Evolutionary conservation across 2,888 invertebrate species (phyloP).

Genomic region (Leucozona laternaria): DNA sequence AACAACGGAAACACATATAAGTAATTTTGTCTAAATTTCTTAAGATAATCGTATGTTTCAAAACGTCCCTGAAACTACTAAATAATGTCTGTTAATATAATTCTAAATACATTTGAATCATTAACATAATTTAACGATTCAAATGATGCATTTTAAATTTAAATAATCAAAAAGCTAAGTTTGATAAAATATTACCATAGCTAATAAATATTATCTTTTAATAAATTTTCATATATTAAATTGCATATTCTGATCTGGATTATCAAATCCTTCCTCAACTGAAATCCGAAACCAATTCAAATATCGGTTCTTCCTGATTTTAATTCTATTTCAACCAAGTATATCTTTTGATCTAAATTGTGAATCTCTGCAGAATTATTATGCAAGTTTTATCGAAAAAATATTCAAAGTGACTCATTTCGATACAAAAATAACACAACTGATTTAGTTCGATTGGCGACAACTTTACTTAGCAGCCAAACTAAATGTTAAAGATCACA

Average conservation of each 20-base stretch:
- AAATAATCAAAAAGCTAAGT: too few relatives aligned
- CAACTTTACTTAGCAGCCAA: not conserved
- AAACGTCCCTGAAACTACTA: too few relatives aligned
- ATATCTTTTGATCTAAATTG: constrained; percentile 8
- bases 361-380: not conserved
- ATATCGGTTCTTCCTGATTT: not conserved
- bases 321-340: not conserved
- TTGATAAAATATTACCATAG: too few relatives aligned
- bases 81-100: too few relatives aligned
- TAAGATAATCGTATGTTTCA: too few relatives aligned
- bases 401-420: constrained; percentile 23
- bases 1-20: too few relatives aligned
- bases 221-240: too few relatives aligned
- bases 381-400: not conserved
- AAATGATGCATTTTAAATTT: too few relatives aligned
- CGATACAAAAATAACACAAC: constrained; percentile 13
- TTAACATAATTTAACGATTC: too few relatives aligned
- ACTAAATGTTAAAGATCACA: constrained; percentile 63
- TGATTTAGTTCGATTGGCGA: constrained; percentile 33
- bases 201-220: too few relatives aligned
- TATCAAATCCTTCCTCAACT: not conserved
- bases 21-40: too few relatives aligned
- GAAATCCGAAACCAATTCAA: not conserved
- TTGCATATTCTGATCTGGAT: not conserved
- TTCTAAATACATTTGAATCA: too few relatives aligned